Conservation (phyloP, 2,797 vertebrate genomes). For the Centropyge bicolor region DNA sequence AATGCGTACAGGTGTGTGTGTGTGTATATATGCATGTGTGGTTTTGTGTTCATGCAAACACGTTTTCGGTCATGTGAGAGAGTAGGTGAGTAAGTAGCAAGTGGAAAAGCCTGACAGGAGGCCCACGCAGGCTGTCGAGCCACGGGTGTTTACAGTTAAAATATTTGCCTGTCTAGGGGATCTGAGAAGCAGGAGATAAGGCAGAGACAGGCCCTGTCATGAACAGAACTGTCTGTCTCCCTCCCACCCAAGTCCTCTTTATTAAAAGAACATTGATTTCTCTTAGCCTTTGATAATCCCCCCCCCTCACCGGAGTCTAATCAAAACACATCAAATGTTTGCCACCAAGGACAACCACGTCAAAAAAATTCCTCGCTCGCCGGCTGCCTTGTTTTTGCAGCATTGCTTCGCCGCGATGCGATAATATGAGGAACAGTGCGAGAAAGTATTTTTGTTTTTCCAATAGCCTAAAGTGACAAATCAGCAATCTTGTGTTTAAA, state of each 20-base stretch:
- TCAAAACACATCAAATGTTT: slow-evolving; percentile 84
- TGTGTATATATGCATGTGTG: background rate
- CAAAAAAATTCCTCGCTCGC: slow-evolving; percentile 66
- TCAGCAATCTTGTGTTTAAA: slow-evolving; percentile 49
- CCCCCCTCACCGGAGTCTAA: slow-evolving; percentile 75
- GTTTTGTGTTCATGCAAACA: slow-evolving; percentile 51
- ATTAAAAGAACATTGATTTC: slow-evolving; percentile 86
- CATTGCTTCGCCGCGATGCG: slow-evolving; percentile 22
- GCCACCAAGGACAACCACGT: slow-evolving; percentile 77
- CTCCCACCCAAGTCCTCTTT: slow-evolving; percentile 82
- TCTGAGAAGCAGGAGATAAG: slow-evolving; percentile 82
- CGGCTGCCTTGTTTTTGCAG: slow-evolving; percentile 70
- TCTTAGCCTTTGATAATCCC: slow-evolving; percentile 82
- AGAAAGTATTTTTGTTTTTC: slow-evolving; percentile 48
- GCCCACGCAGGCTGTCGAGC: slow-evolving; percentile 81
- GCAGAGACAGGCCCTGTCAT: slow-evolving; percentile 79
- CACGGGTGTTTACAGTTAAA: slow-evolving; percentile 84
- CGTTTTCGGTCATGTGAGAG: slow-evolving; percentile 47
- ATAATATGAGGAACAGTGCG: slow-evolving; percentile 31
- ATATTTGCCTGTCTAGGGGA: slow-evolving; percentile 84
- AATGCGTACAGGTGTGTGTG: slow-evolving; percentile 8
- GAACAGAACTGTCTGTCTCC: slow-evolving; percentile 78
- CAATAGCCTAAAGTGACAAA: slow-evolving; percentile 66
- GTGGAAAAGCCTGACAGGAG: slow-evolving; percentile 75
- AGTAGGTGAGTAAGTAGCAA: slow-evolving; percentile 70